A percentile compares a stretch with the other conserved stretches of the same genome.
phyloP scores from a whole-genome alignment of 2,888 invertebrate genomes.

The Drosophila anomelani region DNA sequence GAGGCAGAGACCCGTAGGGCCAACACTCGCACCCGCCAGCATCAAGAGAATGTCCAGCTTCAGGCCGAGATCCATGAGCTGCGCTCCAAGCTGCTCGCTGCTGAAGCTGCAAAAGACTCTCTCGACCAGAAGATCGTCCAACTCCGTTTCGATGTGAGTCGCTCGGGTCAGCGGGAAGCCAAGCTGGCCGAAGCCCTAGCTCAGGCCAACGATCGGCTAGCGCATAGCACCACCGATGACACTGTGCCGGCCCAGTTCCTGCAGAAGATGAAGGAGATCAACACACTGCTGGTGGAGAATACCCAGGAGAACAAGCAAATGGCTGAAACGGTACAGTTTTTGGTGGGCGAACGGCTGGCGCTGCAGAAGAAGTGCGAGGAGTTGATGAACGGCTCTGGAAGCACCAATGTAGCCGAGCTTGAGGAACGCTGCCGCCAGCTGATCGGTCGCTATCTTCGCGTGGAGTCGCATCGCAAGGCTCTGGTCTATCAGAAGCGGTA shows the following conservation, averaged over 20 bases:
- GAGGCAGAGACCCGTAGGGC: constrained; percentile 83
- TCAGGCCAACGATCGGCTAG: constrained; percentile 74
- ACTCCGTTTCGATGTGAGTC: constrained; percentile 82
- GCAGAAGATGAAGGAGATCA: constrained; percentile 86
- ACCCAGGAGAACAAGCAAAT: constrained; percentile 86
- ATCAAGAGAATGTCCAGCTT: constrained; percentile 80
- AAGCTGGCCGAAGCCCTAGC: constrained; percentile 83
- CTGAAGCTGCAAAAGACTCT: constrained; percentile 77
- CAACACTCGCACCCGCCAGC: constrained; percentile 81
- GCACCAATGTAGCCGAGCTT: constrained; percentile 77
- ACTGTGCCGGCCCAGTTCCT: constrained; percentile 83
- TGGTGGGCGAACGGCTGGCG: constrained; percentile 85
- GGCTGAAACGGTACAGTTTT: constrained; percentile 84
- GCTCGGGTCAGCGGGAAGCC: constrained; percentile 82
- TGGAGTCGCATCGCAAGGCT: constrained; percentile 94
- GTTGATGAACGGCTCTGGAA: constrained; percentile 81
- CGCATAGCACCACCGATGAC: constrained; percentile 71
- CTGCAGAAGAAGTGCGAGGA: constrained; percentile 85
- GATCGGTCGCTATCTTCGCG: constrained; percentile 89
- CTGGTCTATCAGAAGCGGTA: constrained; percentile 96
- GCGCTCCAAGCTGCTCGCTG: constrained; percentile 66
- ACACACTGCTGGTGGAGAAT: constrained; percentile 85
- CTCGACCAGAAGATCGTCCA: constrained; percentile 78
- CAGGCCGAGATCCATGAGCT: constrained; percentile 82
- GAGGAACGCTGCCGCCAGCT: constrained; percentile 86